Conservation (phyloP, 2,888 invertebrate genomes). For the Opisthograptis luteolata region DNA sequence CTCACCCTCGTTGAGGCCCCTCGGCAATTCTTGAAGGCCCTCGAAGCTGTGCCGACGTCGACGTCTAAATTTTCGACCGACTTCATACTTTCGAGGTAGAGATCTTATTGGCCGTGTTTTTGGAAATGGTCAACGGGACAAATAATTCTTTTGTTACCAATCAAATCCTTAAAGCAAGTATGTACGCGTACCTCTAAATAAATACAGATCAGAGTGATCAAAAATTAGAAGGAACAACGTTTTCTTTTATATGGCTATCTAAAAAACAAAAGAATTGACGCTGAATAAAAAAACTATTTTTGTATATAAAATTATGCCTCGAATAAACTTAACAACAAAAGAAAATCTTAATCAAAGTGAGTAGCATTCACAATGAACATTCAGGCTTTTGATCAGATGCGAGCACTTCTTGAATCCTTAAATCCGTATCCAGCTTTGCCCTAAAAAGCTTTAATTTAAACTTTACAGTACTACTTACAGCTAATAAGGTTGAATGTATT, state of each 20-base stretch:
- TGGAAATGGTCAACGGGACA: neutral
- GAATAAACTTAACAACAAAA: constrained; percentile 6
- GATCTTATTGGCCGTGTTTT: constrained; percentile 31
- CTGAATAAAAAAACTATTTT: no score
- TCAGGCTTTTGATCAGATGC: constrained; percentile 1
- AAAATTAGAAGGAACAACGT: no score
- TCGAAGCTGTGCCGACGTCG: constrained; percentile 53
- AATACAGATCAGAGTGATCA: no score
- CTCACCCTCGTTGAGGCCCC: constrained; percentile 50
- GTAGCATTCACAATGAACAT: no score
- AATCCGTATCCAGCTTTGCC: neutral
- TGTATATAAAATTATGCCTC: neutral
- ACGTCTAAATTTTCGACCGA: constrained; percentile 53
- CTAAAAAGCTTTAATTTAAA: constrained; percentile 1
- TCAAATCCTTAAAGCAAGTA: no score
- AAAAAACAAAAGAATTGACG: no score
- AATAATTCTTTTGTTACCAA: neutral
- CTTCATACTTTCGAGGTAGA: constrained; percentile 44
- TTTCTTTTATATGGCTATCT: no score
- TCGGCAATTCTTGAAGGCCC: constrained; percentile 30
- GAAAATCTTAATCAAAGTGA: neutral
- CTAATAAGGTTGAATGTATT: constrained; percentile 16
- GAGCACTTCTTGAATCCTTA: neutral
- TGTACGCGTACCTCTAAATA: no score
- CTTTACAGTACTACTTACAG: neutral